Evolutionary conservation across 2,113 vertebrate species (phyloP), one percentile per base, ranked within the genome.

Genomic region (Zosterops pallidus): DNA sequence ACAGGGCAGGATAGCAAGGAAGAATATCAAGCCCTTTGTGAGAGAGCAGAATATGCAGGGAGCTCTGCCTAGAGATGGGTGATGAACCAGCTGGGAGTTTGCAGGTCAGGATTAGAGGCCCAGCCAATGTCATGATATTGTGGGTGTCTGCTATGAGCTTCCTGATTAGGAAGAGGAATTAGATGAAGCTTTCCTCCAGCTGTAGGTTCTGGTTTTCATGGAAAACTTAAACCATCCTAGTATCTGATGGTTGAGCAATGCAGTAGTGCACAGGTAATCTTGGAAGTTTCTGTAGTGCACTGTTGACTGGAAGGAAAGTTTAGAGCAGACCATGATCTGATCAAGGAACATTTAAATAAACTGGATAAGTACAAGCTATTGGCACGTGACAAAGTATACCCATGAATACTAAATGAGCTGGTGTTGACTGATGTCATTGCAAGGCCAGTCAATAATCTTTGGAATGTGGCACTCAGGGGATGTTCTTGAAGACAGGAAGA

Each of bases 401-500:
- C 8, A 2, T 44, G 14, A 52, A 21, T 52, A 28, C 80, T 68
- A 52, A 88, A 57, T 42, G 14, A 47, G 7, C 44, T 72, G 26
- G 2, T 67, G 23, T 62, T 81, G 63, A 62, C 47, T 12, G 2
- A 31, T 71, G 33, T 37, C 24, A 46, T 69, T 75, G 35, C 29
- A 72, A 78, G 47, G 39, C 23, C 52, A 57, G 37, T 72, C 42
- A 42, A 4, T 65, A 65, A 39, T 62, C 47, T 77, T 55, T 70
- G 42, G 26, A 68, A 77, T 0, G 2, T 22, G 26, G 42, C n/a
- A 35, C 6, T 24, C 2, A 18, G 26, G 9, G 1, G 5, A 22
- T 49, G 13, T 68, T 85, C 37, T 49, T 59, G 44, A 81, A 81
- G 53, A 68, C 18, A 53, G 11, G 24, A 56, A 93, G 42, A 64